Base-by-base conservation (phyloP, 2,888 invertebrate species). In the Epistrophella euchroma region DNA sequence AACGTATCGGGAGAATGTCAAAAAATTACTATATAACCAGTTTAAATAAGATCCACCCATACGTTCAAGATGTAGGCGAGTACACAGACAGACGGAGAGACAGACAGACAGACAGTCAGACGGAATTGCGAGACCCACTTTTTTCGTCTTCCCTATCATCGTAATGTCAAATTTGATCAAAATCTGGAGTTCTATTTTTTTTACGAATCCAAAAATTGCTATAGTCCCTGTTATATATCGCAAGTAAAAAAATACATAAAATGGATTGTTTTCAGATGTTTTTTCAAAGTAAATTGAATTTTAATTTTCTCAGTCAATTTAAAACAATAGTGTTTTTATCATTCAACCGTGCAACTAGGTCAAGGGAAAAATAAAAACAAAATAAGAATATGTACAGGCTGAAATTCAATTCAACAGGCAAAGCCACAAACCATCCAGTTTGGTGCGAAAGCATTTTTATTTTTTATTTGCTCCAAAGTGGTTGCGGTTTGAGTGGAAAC, bases 321-420 rank as follows among this genome's bases (percentile, higher is more conserved):
- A 4, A 47, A 45, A 47, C 64, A 47, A 47, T 47, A 32, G 45
- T 47, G 7, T 19, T 17, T 19, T 45, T 37, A 17, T 6, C 68
- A 52, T 52, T 52, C 52, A 68, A 45, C 37, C 50, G n/a, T 37
- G 52, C 22, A 68, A 68, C 52, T 68, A 17, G 68, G 68, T 52
- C 68, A 68, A 15, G 4, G 13, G 25, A 68, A 35, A 32, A 37
- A 58, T 6, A 32, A 19, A 35, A 37, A 13, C 13, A 47, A 66
- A 50, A 9, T 2, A 4, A 40, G 11, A 50, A 25, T 37, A 4
- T 28, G 28, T 35, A 52, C 4, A 52, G 50, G 22, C 50, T n/a
- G 25, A 50, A 68, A 52, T 68, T 52, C 4, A 35, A 52, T 68
- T 68, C 52, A 68, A 68, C 68, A 68, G 52, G 40, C 66, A 66